Evolutionary conservation across 2,797 vertebrate genomes (phyloP), one percentile per base, ranked within the genome.

Genomic region (Micrastur ruficollis): DNA sequence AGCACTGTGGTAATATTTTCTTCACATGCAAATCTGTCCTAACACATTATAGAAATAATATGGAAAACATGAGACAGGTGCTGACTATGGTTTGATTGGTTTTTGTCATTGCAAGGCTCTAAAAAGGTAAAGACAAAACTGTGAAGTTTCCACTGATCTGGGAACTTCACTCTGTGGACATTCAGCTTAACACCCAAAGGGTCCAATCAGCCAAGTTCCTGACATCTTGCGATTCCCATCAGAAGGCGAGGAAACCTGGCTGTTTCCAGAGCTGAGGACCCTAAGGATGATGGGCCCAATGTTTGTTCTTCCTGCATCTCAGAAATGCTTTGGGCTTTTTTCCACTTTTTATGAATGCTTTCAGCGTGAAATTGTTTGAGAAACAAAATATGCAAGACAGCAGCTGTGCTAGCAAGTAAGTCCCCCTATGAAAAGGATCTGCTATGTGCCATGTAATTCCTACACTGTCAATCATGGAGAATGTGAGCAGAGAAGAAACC

Each of bases 1-100:
- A 70, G 72, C 18, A 52, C 65, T 78, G 67, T 13, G 2, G 58
- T 84, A 49, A 38, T n/a, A 70, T 82, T 87, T 95, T 89, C 90
- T 92, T 95, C 66, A 47, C 66, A 92, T 65, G 91, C 79, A 95
- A 94, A 95, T 90, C 62, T 84, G 59, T 85, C 81, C 81, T 80
- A 82, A 92, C 20, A 81, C 27, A 89, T 84, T 85, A 94, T 1
- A 95, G 63, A 96, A 96, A 97, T 86, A 66, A 86, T 32, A 91
- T 32, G 75, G 94, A 96, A 90, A 95, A 95, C 62, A 72, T 87
- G 70, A 95, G 75, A 59, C 75, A 92, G 83, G 58, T 94, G 78
- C 47, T 91, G 74, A 89, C 52, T 81, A 67, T 6, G 21, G 19
- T 73, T 68, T 52, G 32, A 23, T 68, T 76, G 59, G 1, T 32